A percentile compares a stretch with the other conserved stretches of the same genome.
phyloP scores from a whole-genome alignment of 1,140 invertebrate species.

The Microplitis mediator region DNA sequence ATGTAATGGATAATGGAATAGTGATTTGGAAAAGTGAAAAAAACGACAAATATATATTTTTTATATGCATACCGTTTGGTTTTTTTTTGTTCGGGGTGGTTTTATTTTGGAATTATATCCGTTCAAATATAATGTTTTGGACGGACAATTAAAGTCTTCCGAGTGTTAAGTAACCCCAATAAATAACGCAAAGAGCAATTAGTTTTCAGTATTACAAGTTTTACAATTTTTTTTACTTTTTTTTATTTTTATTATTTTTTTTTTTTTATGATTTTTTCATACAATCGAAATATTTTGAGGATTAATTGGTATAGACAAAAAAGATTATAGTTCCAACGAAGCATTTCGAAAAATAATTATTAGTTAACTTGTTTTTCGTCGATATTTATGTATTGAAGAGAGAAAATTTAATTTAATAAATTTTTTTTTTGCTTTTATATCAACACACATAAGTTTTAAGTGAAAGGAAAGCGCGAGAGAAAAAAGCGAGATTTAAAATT shows the following conservation, averaged over 20 bases:
- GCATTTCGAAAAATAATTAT: constrained; percentile 12
- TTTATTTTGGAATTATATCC: not conserved
- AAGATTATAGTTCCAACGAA: constrained; percentile 1
- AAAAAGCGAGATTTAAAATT: not conserved
- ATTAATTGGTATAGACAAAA: not conserved
- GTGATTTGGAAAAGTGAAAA: no score
- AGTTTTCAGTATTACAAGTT: not conserved
- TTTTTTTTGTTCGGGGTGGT: not conserved
- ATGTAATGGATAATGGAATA: no score
- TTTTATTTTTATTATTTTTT: not conserved
- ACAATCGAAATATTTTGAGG: not conserved
- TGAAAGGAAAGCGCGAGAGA: constrained; percentile 15
- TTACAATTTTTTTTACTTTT: not conserved
- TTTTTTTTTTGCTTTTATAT: constrained; percentile 5
- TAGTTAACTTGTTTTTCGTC: not conserved
- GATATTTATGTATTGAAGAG: constrained; percentile 5
- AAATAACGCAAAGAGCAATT: not conserved
- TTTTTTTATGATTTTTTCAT: not conserved
- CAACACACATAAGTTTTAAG: not conserved
- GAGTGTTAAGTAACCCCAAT: not conserved
- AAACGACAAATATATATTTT: no score
- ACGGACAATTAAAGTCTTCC: not conserved
- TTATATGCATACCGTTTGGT: not conserved
- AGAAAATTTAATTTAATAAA: not conserved
- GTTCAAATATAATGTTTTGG: not conserved